Evolutionary conservation across 1,140 invertebrate species (phyloP).

Genomic region (Bombus breviceps): DNA sequence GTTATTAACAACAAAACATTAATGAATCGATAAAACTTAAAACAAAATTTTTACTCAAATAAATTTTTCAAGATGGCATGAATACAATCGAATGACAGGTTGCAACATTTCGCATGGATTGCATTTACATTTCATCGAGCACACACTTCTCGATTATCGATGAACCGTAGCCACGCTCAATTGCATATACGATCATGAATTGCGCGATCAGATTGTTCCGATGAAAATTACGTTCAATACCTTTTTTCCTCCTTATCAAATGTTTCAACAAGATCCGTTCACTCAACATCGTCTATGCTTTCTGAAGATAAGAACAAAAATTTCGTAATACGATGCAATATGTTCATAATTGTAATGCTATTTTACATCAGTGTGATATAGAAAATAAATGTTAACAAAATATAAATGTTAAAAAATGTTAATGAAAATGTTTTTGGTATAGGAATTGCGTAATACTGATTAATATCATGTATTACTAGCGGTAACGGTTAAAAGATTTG

Average conservation of each 20-base stretch:
- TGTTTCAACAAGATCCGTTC: neutral
- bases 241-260: no score
- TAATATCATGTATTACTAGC: neutral
- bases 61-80: neutral
- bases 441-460: neutral
- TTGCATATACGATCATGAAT: neutral
- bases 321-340: neutral
- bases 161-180: neutral
- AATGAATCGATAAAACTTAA: neutral
- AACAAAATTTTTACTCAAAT: no score
- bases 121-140: conserved; percentile 1
- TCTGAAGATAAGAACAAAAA: neutral
- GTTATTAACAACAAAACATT: neutral
- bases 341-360: neutral
- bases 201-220: no score
- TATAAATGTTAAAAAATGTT: no score
- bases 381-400: neutral
- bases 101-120: neutral
- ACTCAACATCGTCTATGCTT: neutral
- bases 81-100: neutral
- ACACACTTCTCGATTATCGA: neutral
- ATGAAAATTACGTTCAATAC: neutral
- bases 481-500: neutral
- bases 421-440: neutral
- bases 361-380: neutral